Base-by-base conservation (phyloP, 2,888 invertebrate genomes). In the Petrolisthes cinctipes region DNA sequence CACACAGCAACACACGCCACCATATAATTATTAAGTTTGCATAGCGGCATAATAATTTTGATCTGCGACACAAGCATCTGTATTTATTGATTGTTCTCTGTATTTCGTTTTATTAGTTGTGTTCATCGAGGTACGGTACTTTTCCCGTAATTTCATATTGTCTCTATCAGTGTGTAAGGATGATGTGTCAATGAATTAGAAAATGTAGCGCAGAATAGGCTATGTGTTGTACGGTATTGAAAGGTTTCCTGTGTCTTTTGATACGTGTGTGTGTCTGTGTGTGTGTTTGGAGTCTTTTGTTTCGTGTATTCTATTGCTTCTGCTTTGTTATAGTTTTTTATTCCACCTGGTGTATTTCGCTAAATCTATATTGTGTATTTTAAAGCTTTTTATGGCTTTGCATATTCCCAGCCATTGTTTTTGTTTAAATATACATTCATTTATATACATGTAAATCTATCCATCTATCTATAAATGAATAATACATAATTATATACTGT, bases 381-480 rank as follows among this genome's bases (percentile, higher is more conserved):
- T 37, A 2, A 37, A 37, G 0, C 37, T 37, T 37, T 37, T 37
- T 37, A 37, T 37, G 37, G 37, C 37, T 37, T 37, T 37, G 37
- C 37, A 37, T 37, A 37, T 37, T 37, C 37, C 37, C 37, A 37
- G 37, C 37, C 37, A 37, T 37, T 37, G 37, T 37, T 37, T 37
- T 23, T 23, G 23, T 37, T 20, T 71, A 11, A 20, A 71, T 71
- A 11, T 80, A 80, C 56, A 56, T 80, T 56, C 56, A 56, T 80
- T 56, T 80, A 56, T 80, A 56, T 80, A 56, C 57, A 57, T 80
- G 23, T 57, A n/a, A 20, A n/a, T 57, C n/a, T 57, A n/a, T 80
- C n/a, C 57, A 56, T 80, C n/a, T 80, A 56, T 80, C 54, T 56
- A 20, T n/a, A 56, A n/a, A 56, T 54, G 0, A 54, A 11, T 78